Conservation (phyloP, 2,888 invertebrate species). For the Trachelus troglodyta region DNA sequence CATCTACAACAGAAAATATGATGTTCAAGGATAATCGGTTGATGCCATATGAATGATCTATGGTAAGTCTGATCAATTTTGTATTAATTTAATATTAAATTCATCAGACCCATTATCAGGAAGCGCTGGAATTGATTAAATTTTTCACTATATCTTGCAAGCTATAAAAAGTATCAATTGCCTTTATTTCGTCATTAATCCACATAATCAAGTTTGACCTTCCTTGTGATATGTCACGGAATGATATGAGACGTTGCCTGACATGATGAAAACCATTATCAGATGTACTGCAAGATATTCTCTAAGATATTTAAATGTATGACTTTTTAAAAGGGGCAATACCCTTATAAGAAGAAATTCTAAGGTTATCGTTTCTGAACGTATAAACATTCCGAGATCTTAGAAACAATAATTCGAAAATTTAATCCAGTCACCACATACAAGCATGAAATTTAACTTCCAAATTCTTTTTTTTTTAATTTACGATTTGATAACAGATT, state of each 20-base stretch:
- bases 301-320: background rate
- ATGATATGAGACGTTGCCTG: background rate
- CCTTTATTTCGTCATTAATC: background rate
- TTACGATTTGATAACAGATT: background rate
- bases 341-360: background rate
- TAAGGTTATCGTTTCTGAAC: background rate
- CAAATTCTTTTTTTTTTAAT: background rate
- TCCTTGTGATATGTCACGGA: background rate
- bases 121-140: background rate
- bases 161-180: background rate
- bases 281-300: background rate
- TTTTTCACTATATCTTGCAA: background rate
- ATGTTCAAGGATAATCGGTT: background rate
- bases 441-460: background rate
- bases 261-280: background rate
- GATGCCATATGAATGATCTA: background rate
- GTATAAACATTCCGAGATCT: background rate
- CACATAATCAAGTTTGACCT: background rate
- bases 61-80: background rate
- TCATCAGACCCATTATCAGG: background rate
- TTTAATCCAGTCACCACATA: background rate
- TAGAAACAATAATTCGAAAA: background rate
- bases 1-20: constrained; percentile 69
- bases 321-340: background rate
- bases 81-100: background rate